These are phyloP conservation scores for Polyergus mexicanus DNA, from an alignment of 1,140 invertebrate genomes.

Conservation along the genomic window DNA sequence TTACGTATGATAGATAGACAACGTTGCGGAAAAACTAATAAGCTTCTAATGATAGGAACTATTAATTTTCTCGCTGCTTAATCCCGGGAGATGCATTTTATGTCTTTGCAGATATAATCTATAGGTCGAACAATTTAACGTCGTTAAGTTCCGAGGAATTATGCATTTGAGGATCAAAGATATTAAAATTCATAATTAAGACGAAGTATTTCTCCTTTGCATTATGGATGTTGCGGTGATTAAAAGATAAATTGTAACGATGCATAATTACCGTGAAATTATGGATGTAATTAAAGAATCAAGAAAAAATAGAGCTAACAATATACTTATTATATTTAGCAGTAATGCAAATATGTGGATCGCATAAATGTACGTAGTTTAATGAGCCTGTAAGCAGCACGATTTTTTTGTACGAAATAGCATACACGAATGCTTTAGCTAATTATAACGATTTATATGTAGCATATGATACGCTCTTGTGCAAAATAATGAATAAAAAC, in stretches of 20 bases:
- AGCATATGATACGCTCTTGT: not conserved
- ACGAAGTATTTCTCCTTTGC: not conserved
- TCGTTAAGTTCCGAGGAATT: not conserved
- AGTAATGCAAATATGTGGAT: not conserved
- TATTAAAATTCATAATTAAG: slow-evolving; percentile 40
- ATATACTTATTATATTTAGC: not conserved
- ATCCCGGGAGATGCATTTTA: not conserved
- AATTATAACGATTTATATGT: not conserved
- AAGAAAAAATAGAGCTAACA: not conserved
- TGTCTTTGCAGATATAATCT: not conserved
- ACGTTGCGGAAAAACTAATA: not conserved
- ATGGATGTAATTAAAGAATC: not conserved
- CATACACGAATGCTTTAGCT: not conserved
- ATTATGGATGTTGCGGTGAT: not conserved
- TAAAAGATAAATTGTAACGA: slow-evolving; percentile 12
- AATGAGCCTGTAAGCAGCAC: not conserved
- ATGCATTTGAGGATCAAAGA: not conserved
- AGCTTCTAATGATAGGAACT: not conserved
- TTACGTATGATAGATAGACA: too few species aligned
- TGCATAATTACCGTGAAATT: not conserved
- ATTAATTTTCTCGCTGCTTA: not conserved
- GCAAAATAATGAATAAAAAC: not conserved
- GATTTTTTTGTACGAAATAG: not conserved
- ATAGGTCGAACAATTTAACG: not conserved
- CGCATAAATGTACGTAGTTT: not conserved